These are phyloP conservation scores for Mesoclemmys tuberculata DNA, from an alignment of 2,113 vertebrate genomes.

Conservation along the genomic window DNA sequence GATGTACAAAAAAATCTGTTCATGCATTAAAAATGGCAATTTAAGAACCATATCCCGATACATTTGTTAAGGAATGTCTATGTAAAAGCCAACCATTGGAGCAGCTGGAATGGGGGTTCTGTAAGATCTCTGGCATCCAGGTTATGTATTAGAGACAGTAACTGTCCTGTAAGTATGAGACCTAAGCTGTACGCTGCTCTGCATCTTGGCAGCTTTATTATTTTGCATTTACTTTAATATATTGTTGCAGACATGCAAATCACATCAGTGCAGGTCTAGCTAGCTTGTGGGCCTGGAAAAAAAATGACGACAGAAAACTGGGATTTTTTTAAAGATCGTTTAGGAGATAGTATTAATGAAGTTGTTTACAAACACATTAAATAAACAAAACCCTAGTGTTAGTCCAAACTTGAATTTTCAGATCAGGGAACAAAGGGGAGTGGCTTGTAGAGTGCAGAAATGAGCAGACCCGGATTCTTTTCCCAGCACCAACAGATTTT, in stretches of 20 bases:
- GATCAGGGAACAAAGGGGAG: not conserved
- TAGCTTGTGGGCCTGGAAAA: not conserved
- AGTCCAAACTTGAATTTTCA: not conserved
- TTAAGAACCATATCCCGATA: not conserved
- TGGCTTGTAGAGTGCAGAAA: not conserved
- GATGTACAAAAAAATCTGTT: not conserved
- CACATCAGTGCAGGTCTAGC: not conserved
- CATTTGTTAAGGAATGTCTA: not conserved
- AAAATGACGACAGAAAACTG: not conserved
- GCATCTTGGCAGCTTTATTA: not conserved
- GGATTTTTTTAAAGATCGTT: not conserved
- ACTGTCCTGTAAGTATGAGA: too few relatives aligned
- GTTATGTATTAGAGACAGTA: too few relatives aligned
- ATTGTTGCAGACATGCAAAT: not conserved
- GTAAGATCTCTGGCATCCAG: not conserved
- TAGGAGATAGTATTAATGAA: not conserved
- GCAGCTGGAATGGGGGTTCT: rapidly evolving
- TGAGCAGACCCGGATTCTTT: not conserved
- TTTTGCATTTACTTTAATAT: not conserved
- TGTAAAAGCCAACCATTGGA: not conserved
- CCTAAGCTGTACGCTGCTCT: not conserved
- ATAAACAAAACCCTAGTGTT: not conserved
- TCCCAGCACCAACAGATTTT: not conserved
- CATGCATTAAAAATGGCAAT: not conserved
- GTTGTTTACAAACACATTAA: not conserved